These are phyloP conservation scores for Lepus europaeus DNA, from an alignment of 2,113 vertebrate species.

Conservation along the genomic window DNA sequence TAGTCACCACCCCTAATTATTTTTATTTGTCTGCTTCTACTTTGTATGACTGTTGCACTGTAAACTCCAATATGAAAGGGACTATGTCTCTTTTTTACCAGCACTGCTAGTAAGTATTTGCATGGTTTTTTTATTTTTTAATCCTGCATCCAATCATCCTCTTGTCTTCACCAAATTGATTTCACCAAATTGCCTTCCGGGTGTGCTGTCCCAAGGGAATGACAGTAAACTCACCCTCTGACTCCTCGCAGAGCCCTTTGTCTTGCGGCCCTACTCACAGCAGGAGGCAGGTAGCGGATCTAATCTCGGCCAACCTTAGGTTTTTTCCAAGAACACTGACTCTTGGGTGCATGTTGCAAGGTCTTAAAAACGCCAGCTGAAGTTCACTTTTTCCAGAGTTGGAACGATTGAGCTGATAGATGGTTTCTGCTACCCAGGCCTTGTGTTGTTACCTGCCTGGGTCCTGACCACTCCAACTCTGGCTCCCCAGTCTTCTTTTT, in stretches of 20 bases:
- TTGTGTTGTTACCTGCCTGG: background rate
- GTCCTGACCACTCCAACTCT: background rate
- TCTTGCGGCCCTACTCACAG: background rate
- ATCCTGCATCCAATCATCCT: background rate
- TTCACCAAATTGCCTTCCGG: background rate
- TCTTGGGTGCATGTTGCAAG: background rate
- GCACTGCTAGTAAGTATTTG: background rate
- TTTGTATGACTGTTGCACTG: slow-evolving; percentile 8
- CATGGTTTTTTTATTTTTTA: background rate
- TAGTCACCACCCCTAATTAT: slow-evolving; percentile 30
- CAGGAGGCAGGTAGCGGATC: background rate
- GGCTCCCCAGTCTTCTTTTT: background rate
- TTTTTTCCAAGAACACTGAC: background rate
- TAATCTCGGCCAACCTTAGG: background rate
- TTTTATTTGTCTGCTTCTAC: slow-evolving; percentile 36
- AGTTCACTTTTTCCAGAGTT: background rate
- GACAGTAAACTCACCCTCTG: background rate
- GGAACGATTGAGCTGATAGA: background rate
- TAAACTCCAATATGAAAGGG: background rate
- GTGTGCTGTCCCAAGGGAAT: background rate
- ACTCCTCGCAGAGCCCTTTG: background rate
- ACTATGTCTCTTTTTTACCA: background rate
- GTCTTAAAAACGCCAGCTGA: background rate
- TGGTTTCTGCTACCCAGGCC: background rate
- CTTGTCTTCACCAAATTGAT: background rate